phyloP scores from a whole-genome alignment of 1,140 invertebrate species.

The Habropoda laboriosa region DNA sequence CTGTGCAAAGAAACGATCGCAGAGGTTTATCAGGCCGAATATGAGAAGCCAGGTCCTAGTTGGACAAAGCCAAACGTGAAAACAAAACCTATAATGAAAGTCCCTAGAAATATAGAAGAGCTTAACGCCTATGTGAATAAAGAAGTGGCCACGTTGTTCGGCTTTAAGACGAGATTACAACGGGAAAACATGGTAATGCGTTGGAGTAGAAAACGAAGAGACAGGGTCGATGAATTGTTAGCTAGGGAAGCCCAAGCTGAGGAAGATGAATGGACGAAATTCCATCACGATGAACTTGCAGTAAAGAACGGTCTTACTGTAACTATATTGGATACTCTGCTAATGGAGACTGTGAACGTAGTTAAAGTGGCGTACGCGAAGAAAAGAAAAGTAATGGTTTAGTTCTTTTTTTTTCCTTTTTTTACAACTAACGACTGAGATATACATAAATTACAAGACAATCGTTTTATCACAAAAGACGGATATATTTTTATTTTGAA shows the following conservation, averaged over 20 bases:
- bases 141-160: conserved; percentile 83
- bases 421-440: conserved; percentile 81
- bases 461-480: conserved; percentile 2
- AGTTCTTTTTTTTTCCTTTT: conserved; percentile 73
- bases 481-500: conserved; percentile 85
- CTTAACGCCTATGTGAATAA: conserved; percentile 82
- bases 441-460: not conserved
- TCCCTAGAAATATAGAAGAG: conserved; percentile 77
- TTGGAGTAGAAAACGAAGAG: conserved; percentile 87
- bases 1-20: conserved; percentile 85
- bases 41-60: conserved; percentile 79
- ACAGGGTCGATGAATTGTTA: conserved; percentile 88
- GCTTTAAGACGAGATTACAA: conserved; percentile 82
- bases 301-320: conserved; percentile 87
- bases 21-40: conserved; percentile 80
- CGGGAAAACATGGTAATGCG: conserved; percentile 85
- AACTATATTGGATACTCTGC: conserved; percentile 84
- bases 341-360: conserved; percentile 84
- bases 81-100: conserved; percentile 74
- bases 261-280: conserved; percentile 88
- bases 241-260: conserved; percentile 87
- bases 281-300: conserved; percentile 86
- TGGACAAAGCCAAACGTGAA: conserved; percentile 82
- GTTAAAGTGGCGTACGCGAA: conserved; percentile 76
- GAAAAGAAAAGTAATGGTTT: conserved; percentile 76